Base-by-base conservation (phyloP, 2,888 invertebrate species). In the Drosophila borborema region DNA sequence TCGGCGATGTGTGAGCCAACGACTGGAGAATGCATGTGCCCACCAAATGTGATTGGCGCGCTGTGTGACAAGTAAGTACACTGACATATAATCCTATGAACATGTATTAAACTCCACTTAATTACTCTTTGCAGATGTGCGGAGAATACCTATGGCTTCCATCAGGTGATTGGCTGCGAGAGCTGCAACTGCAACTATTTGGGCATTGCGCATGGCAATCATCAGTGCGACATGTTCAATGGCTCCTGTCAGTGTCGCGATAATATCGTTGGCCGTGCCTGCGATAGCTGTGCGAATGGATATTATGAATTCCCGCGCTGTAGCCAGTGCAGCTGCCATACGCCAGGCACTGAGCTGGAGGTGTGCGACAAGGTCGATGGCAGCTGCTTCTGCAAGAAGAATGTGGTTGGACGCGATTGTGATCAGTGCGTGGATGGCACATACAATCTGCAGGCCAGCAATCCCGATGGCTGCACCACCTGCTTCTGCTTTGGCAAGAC, bases 401-500 rank as follows among this genome's bases (percentile, higher is more conserved):
- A 94, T 77, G 97, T 96, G 0, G 94, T 95, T 6, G 97, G 97
- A 2, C 94, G 95, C 69, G 95, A 95, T 10, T 99, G 99, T 91
- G 96, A 97, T 83, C 94, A 95, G 1, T 99, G 99, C 92, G 95
- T 95, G 76, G 96, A 97, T 41, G 98, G 98, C 18, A 97, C 97
- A 6, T 99, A 98, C 94, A 97, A 99, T 92, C 94, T 99, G 40
- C 96, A 98, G 92, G 94, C 95, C 2, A 94, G 94, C 64, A 98
- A 99, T 92, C 96, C 96, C 0, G 95, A 96, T 3, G 99, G 99
- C 1, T 99, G 99, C 91, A 98, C 98, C 2, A 96, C 97, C 82
- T 99, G 99, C 91, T 99, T 98, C 95, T 99, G 99, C 92, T 99
- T 99, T 92, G 98, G 98, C 1, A 97, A 97, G 92, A 97, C 98